These are phyloP conservation scores for Lacerta agilis DNA, from an alignment of 2,797 vertebrate species.

Conservation along the genomic window DNA sequence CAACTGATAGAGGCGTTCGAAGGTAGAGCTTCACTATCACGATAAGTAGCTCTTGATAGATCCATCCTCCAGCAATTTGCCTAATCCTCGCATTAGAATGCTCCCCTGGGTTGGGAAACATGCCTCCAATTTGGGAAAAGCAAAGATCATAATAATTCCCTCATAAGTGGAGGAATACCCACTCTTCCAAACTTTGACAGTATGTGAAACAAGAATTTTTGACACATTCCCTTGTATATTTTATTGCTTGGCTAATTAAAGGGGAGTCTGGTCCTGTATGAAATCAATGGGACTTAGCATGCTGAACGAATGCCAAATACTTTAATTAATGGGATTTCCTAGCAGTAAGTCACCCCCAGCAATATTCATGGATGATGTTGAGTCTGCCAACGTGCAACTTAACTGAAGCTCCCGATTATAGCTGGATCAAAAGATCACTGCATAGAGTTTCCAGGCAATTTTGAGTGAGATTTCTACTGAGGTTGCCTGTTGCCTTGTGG, in stretches of 20 bases:
- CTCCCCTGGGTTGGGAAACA: not conserved
- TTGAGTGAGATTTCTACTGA: not conserved
- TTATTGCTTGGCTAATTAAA: not conserved
- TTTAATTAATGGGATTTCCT: constrained; percentile 1
- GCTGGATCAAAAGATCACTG: not conserved
- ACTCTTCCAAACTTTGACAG: not conserved
- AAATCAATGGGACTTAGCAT: not conserved
- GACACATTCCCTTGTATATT: not conserved
- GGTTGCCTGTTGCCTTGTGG: too few species aligned
- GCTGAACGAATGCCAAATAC: not conserved
- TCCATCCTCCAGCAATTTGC: too few species aligned
- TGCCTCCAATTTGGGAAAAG: not conserved
- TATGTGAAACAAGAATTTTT: not conserved
- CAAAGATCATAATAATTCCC: not conserved
- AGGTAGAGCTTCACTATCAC: too few species aligned
- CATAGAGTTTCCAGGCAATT: not conserved
- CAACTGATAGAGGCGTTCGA: too few species aligned
- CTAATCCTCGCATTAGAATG: too few species aligned
- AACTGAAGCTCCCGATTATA: not conserved
- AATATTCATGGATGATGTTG: not conserved
- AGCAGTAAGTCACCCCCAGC: not conserved
- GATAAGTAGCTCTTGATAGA: too few species aligned
- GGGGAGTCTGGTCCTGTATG: not conserved
- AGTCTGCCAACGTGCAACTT: not conserved
- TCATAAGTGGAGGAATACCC: not conserved